Percentiles rank a stretch among this genome's conserved stretches.
Evolutionary conservation across 53 echinoderm and acorn worm genomes (phyloP).

Genomic region (Stichopus horrens): DNA sequence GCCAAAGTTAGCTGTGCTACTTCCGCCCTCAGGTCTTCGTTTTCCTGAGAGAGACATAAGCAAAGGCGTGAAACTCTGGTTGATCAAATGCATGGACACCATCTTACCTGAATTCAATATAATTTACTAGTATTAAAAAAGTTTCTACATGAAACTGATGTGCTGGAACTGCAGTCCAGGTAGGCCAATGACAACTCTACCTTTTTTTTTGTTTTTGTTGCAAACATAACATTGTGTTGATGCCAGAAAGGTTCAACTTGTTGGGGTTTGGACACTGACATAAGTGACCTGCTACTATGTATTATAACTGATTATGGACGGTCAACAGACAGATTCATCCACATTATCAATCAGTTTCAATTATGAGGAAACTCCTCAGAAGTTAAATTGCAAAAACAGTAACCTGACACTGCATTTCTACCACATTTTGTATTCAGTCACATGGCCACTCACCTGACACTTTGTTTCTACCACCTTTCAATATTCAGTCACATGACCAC

Average conservation of each 20-base stretch:
- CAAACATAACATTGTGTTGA: too few species aligned
- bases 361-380: too few species aligned
- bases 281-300: too few species aligned
- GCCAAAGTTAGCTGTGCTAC: slow-evolving; percentile 44
- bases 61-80: neutral
- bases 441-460: slow-evolving; percentile 66
- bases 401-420: slow-evolving; percentile 85
- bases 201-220: too few species aligned
- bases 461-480: slow-evolving; percentile 73
- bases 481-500: slow-evolving; percentile 72
- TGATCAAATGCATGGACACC: neutral
- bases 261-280: too few species aligned
- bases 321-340: too few species aligned
- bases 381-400: slow-evolving; percentile 51
- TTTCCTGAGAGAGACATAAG: slow-evolving; percentile 51
- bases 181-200: neutral
- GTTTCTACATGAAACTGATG: neutral
- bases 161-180: neutral
- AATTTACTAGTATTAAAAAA: neutral
- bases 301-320: too few species aligned
- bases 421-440: slow-evolving; percentile 66
- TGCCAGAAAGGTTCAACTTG: too few species aligned
- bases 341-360: too few species aligned
- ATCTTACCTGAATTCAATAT: too few species aligned
- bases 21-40: slow-evolving; percentile 65